These are phyloP conservation scores for Jaculus jaculus DNA, from an alignment of 2,113 vertebrate genomes.

Conservation along the genomic window DNA sequence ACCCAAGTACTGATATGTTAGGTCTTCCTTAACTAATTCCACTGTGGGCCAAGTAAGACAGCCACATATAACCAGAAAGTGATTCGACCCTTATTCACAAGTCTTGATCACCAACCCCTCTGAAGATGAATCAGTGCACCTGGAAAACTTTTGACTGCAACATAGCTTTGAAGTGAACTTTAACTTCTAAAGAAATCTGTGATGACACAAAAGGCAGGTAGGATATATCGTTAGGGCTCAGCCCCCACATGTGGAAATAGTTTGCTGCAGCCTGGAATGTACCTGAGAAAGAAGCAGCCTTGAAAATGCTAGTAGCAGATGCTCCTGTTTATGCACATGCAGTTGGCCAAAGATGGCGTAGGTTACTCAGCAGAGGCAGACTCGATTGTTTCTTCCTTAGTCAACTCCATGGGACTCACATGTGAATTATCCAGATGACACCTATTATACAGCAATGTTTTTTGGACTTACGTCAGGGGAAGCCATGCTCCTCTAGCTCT, in stretches of 20 bases:
- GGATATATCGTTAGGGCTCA: slow-evolving; percentile 43
- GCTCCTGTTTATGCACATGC: slow-evolving; percentile 37
- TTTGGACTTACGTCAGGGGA: not conserved
- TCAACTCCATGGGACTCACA: not conserved
- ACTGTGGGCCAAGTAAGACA: not conserved
- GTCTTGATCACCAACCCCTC: slow-evolving; percentile 3
- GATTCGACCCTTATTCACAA: not conserved
- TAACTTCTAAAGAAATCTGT: slow-evolving; percentile 67
- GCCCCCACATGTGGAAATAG: slow-evolving; percentile 60
- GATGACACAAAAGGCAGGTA: slow-evolving; percentile 64
- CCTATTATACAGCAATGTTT: not conserved
- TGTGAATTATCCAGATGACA: not conserved
- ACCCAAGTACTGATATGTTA: not conserved
- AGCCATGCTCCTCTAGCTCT: not conserved
- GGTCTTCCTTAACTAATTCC: not conserved
- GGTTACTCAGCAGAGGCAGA: not conserved
- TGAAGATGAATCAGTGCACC: slow-evolving; percentile 21
- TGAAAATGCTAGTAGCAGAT: slow-evolving; percentile 66
- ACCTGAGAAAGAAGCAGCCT: slow-evolving; percentile 63
- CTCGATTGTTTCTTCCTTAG: not conserved
- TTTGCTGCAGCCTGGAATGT: slow-evolving; percentile 66
- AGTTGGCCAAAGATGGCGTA: not conserved
- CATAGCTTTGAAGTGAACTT: slow-evolving; percentile 72
- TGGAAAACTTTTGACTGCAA: slow-evolving; percentile 56
- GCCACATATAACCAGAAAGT: not conserved